A percentile compares a stretch with the other conserved stretches of the same genome.
These are phyloP conservation scores for Adrianichthys oophorus DNA, from an alignment of 2,797 vertebrate species.

Conservation along the genomic window DNA sequence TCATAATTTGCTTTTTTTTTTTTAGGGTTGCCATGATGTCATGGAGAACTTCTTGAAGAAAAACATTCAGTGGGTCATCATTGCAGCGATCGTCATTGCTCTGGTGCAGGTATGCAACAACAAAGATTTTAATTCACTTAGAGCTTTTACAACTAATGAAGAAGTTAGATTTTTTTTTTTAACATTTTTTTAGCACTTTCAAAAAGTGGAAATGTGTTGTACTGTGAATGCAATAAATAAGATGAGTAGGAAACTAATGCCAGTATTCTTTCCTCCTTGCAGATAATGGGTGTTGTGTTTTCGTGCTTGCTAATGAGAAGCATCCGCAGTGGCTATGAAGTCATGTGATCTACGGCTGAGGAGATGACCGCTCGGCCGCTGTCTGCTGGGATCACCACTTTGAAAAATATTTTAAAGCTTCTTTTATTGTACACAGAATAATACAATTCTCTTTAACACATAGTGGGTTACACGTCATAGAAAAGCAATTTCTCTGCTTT, in stretches of 20 bases:
- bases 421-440: conserved; percentile 29
- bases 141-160: not conserved
- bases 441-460: conserved; percentile 24
- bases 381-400: conserved; percentile 15
- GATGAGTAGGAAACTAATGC: not conserved
- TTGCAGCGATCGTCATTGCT: conserved; percentile 85
- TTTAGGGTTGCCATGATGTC: conserved; percentile 79
- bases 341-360: conserved; percentile 80
- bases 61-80: conserved; percentile 78
- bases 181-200: not conserved
- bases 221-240: too few relatives aligned
- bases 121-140: not conserved
- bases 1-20: not conserved
- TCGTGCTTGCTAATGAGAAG: conserved; percentile 89
- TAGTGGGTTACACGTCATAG: conserved; percentile 31
- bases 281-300: conserved; percentile 87
- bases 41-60: conserved; percentile 64
- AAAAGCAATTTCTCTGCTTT: conserved; percentile 15
- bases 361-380: not conserved
- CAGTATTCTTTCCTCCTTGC: conserved; percentile 32
- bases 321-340: conserved; percentile 90
- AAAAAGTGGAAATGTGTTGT: not conserved
- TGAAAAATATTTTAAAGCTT: conserved; percentile 14
- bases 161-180: not conserved
- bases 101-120: conserved; percentile 84